These are phyloP conservation scores for Octopus bimaculoides DNA, from an alignment of 1,140 invertebrate species.

Conservation along the genomic window DNA sequence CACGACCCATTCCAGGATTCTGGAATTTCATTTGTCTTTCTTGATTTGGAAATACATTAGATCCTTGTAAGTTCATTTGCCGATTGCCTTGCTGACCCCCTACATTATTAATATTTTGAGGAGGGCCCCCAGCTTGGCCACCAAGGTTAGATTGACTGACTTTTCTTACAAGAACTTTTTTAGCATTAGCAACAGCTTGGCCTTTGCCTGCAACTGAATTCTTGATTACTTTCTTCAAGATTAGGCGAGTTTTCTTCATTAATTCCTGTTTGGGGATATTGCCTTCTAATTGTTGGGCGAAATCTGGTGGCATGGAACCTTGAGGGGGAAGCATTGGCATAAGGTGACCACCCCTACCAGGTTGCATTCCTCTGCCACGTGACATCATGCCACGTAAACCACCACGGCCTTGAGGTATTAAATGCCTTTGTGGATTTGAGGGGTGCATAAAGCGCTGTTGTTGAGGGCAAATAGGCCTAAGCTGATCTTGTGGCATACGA, in stretches of 20 bases:
- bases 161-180: constrained; percentile 9
- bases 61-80: background rate
- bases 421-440: background rate
- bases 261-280: background rate
- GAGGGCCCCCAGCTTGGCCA: background rate
- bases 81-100: background rate
- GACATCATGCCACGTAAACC: background rate
- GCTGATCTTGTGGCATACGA: background rate
- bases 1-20: background rate
- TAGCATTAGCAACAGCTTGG: background rate
- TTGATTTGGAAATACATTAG: background rate
- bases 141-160: background rate
- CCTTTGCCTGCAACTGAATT: background rate
- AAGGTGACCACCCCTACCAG: background rate
- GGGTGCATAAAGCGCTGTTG: background rate
- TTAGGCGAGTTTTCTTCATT: background rate
- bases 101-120: background rate
- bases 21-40: background rate
- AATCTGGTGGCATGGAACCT: background rate
- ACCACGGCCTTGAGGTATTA: background rate
- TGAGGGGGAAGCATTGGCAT: background rate
- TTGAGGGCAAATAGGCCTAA: background rate
- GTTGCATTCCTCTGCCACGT: background rate
- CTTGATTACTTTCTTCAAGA: background rate
- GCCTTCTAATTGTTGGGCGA: background rate